phyloP scores from a whole-genome alignment of 2,888 invertebrate genomes.

The Mimachlamys varia region DNA sequence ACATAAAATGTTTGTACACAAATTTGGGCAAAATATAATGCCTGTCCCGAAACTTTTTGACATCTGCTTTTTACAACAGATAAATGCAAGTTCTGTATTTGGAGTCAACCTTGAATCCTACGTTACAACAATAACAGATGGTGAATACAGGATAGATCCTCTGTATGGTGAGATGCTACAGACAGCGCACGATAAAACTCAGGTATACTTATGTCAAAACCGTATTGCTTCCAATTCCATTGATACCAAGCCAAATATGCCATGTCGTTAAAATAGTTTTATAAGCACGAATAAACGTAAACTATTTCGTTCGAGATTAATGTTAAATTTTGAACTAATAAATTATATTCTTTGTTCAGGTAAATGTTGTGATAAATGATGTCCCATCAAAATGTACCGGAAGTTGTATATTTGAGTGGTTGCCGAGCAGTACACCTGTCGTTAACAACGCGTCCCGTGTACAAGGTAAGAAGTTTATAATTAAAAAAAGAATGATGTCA shows the following conservation, averaged over 20 bases:
- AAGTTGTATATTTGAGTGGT: conserved; percentile 71
- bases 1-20: too few species aligned
- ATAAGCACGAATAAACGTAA: too few species aligned
- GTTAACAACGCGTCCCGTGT: conserved; percentile 65
- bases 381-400: conserved; percentile 69
- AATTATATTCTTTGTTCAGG: conserved; percentile 28
- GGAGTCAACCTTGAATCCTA: conserved; percentile 37
- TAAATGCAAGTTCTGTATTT: conserved; percentile 40
- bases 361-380: conserved; percentile 64
- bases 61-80: conserved; percentile 46
- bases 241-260: too few species aligned
- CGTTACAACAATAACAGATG: conserved; percentile 57
- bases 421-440: conserved; percentile 63
- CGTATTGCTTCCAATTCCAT: too few species aligned
- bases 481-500: background rate
- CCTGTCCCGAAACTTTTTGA: background rate
- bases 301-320: too few species aligned
- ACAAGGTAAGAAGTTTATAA: conserved; percentile 63
- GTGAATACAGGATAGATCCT: conserved; percentile 65
- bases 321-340: too few species aligned
- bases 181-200: conserved; percentile 66
- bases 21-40: background rate
- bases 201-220: conserved; percentile 59
- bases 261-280: too few species aligned
- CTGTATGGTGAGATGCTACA: conserved; percentile 72